These are phyloP conservation scores for Blennius ocellaris DNA, from an alignment of 2,113 vertebrate genomes.

Conservation along the genomic window DNA sequence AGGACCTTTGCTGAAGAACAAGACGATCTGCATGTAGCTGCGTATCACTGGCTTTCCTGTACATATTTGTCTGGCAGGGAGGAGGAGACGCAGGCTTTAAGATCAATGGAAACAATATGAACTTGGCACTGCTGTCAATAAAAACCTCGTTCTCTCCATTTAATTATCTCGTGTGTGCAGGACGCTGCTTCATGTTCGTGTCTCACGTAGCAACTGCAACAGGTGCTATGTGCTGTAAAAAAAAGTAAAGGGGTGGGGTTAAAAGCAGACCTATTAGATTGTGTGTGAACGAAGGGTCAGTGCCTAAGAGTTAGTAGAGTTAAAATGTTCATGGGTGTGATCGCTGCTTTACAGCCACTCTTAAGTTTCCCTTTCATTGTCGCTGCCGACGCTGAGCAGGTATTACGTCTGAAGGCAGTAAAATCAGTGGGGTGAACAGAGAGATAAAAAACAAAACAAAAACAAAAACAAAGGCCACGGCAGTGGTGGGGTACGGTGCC, in stretches of 20 bases:
- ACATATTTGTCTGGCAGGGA: neutral
- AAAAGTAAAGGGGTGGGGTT: conserved; percentile 7
- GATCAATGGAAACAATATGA: conserved; percentile 56
- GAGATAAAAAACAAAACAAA: too few relatives aligned
- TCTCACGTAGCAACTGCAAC: conserved; percentile 63
- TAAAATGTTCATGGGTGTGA: conserved; percentile 26
- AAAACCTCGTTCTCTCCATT: conserved; percentile 68
- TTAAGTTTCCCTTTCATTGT: conserved; percentile 38
- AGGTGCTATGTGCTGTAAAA: conserved; percentile 66
- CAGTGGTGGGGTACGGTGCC: neutral
- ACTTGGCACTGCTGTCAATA: conserved; percentile 67
- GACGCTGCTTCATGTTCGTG: conserved; percentile 54
- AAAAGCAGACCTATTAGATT: neutral
- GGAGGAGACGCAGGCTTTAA: conserved; percentile 5
- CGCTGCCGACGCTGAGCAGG: conserved; percentile 28
- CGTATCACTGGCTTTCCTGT: neutral
- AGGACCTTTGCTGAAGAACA: neutral
- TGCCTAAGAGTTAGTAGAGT: neutral
- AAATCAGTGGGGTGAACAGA: conserved; percentile 27
- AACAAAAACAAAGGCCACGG: conserved; percentile 34
- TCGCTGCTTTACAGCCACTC: conserved; percentile 38
- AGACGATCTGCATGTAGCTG: neutral
- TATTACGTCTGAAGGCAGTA: conserved; percentile 34
- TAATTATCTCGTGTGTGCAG: conserved; percentile 43
- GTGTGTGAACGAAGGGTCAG: neutral